These are phyloP conservation scores for Botrylloides violaceus DNA, from an alignment of 23 tunicate species.

Conservation along the genomic window DNA sequence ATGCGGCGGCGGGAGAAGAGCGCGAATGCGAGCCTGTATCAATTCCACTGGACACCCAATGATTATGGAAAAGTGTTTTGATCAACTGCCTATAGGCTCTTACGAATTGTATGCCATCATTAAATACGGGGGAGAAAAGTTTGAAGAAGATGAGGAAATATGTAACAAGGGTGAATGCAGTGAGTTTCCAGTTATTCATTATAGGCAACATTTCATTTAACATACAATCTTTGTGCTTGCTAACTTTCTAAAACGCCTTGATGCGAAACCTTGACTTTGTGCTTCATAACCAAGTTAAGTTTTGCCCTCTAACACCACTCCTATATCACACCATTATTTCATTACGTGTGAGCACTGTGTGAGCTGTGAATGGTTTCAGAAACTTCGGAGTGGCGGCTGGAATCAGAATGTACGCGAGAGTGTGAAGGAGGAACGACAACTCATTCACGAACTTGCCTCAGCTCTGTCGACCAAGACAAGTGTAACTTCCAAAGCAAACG, in stretches of 20 bases:
- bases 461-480: conserved; percentile 2
- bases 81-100: not conserved
- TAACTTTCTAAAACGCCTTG: too few species aligned
- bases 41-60: conserved; percentile 3
- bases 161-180: conserved; percentile 15
- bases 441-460: not conserved
- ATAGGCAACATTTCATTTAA: too few species aligned
- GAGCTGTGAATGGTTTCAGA: too few species aligned
- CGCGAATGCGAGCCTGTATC: not conserved
- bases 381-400: conserved; percentile 2
- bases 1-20: conserved; percentile 20
- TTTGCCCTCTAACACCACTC: too few species aligned
- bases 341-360: too few species aligned
- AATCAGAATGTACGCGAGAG: not conserved
- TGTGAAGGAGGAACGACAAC: conserved; percentile 8
- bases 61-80: conserved; percentile 8
- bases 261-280: too few species aligned
- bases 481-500: conserved; percentile 14
- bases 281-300: too few species aligned
- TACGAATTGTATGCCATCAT: not conserved
- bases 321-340: too few species aligned
- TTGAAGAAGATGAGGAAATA: conserved; percentile 8
- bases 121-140: conserved; percentile 1
- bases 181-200: not conserved
- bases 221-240: too few species aligned